phyloP scores from a whole-genome alignment of 2,113 vertebrate genomes.

The Aegypius monachus region DNA sequence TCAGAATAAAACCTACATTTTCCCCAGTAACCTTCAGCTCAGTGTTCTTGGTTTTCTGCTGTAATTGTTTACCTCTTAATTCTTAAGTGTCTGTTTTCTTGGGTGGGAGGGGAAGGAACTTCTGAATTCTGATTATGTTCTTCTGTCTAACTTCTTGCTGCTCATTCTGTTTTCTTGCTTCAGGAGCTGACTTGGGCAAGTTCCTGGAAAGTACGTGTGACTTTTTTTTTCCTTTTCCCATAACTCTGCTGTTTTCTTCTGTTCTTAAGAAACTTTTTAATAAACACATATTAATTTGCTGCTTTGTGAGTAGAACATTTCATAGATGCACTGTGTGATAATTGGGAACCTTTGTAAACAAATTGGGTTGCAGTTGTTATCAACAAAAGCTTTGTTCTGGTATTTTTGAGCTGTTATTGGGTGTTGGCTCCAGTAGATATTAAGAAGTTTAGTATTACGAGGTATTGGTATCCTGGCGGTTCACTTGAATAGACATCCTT shows the following conservation, averaged over 20 bases:
- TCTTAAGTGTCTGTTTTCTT: neutral
- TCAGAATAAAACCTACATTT: neutral
- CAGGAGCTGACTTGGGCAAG: constrained; percentile 64
- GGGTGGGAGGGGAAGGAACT: neutral
- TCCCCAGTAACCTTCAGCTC: neutral
- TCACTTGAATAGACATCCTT: neutral
- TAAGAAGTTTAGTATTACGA: neutral
- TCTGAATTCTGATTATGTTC: neutral
- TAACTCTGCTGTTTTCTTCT: neutral
- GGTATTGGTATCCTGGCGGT: neutral
- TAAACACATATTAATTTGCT: neutral
- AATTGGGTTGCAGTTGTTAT: neutral
- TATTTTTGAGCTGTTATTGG: neutral
- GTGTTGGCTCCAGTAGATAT: neutral
- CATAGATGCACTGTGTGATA: neutral
- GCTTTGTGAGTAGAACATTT: neutral
- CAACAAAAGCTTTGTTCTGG: neutral
- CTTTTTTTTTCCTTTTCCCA: neutral
- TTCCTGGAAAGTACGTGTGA: constrained; percentile 58
- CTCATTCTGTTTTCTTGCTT: constrained; percentile 55
- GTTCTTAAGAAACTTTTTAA: constrained; percentile 7
- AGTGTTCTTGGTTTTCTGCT: neutral
- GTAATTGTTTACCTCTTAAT: neutral
- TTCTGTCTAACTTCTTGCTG: constrained; percentile 18
- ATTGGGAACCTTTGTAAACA: neutral